A percentile compares a stretch with the other conserved stretches of the same genome.
Evolutionary conservation across 2,888 invertebrate species (phyloP).

Genomic region (Slavum lentiscoides): DNA sequence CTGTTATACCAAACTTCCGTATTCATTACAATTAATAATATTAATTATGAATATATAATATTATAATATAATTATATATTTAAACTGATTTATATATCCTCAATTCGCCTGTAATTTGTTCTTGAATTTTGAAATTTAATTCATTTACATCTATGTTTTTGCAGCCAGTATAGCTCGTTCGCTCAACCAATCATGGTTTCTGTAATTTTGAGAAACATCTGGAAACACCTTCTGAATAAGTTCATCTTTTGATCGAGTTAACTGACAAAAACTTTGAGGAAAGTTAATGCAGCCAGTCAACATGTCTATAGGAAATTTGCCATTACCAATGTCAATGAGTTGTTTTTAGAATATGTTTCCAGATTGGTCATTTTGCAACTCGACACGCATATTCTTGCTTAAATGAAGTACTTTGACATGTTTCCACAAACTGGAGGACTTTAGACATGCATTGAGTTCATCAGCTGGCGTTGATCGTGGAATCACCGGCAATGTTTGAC

Average conservation of each 20-base stretch:
- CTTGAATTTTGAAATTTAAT: no score
- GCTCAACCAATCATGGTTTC: no score
- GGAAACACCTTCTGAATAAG: conserved; percentile 58
- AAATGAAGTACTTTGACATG: conserved; percentile 54
- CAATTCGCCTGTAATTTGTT: no score
- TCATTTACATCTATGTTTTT: no score
- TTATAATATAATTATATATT: no score
- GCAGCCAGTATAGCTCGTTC: no score
- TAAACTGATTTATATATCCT: no score
- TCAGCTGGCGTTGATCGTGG: conserved; percentile 54
- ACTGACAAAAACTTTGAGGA: conserved; percentile 57
- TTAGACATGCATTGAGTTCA: conserved; percentile 51
- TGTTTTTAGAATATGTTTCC: conserved; percentile 5
- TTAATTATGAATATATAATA: no score
- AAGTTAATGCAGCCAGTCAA: conserved; percentile 57
- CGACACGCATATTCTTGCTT: conserved; percentile 40
- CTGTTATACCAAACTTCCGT: no score
- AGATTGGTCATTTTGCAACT: conserved; percentile 30
- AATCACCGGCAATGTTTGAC: conserved; percentile 57
- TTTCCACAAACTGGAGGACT: conserved; percentile 48
- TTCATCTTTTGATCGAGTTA: conserved; percentile 56
- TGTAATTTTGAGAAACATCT: no score
- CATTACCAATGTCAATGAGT: conserved; percentile 17
- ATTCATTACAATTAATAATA: no score
- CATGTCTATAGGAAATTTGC: conserved; percentile 56